phyloP scores from a whole-genome alignment of 2,113 vertebrate species.

The Phalacrocorax carbo region DNA sequence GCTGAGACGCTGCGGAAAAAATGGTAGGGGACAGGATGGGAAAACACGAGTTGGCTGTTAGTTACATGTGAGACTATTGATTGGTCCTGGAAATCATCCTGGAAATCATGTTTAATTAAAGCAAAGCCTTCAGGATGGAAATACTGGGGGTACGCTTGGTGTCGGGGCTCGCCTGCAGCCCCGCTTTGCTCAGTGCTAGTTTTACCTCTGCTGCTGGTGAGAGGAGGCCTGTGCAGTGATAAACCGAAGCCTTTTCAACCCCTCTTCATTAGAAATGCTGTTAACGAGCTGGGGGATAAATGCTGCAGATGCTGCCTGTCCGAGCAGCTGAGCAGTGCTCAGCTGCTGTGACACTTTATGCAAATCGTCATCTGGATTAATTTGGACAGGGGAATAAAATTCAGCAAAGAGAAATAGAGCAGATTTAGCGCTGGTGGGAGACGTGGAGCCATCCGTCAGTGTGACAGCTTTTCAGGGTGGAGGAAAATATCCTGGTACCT shows the following conservation, averaged over 20 bases:
- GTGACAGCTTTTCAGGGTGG: neutral
- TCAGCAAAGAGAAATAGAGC: neutral
- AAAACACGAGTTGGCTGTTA: neutral
- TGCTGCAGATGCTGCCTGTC: neutral
- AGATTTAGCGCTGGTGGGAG: neutral
- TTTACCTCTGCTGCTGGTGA: neutral
- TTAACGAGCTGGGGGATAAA: neutral
- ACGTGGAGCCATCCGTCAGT: neutral
- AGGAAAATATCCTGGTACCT: fast-evolving
- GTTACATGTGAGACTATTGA: neutral
- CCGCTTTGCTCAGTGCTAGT: fast-evolving
- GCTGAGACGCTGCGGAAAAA: fast-evolving
- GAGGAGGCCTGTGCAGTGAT: neutral
- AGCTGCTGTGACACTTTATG: neutral
- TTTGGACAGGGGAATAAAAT: neutral
- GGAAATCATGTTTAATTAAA: neutral
- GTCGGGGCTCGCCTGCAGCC: neutral
- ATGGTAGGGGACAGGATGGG: neutral
- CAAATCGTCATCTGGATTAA: neutral
- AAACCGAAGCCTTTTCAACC: neutral
- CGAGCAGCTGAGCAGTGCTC: neutral
- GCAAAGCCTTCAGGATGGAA: neutral
- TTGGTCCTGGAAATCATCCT: neutral
- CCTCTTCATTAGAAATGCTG: neutral
- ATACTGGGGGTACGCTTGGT: fast-evolving